Evolutionary conservation across 2,888 invertebrate species (phyloP).

Genomic region (Lithophane ornitopus): DNA sequence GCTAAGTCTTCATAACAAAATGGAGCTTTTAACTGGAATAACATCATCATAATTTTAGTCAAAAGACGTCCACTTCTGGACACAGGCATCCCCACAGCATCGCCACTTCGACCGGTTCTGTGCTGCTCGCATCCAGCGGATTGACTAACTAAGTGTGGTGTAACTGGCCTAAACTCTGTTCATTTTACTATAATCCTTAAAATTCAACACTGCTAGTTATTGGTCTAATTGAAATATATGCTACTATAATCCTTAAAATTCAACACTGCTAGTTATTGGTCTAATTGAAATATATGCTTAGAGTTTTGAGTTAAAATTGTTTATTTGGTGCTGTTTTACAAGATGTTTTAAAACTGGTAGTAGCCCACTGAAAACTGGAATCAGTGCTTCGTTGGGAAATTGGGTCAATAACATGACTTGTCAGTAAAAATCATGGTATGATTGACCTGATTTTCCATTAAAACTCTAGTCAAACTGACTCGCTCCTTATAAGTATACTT

Average conservation of each 20-base stretch:
- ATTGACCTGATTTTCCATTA: not conserved
- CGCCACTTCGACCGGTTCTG: no score
- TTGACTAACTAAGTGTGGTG: no score
- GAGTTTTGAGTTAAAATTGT: not conserved
- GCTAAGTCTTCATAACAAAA: no score
- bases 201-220: not conserved
- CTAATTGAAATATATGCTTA: not conserved
- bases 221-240: not conserved
- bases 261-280: not conserved
- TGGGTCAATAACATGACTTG: no score
- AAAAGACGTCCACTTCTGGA: no score
- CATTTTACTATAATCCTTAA: not conserved
- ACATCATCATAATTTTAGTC: no score
- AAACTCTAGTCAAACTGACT: not conserved
- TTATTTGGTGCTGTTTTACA: not conserved
- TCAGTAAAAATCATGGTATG: no score
- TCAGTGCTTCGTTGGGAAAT: no score
- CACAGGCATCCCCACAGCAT: no score
- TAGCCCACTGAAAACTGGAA: no score
- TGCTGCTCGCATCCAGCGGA: no score
- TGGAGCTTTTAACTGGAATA: not conserved
- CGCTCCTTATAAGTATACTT: not conserved
- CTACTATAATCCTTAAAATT: not conserved
- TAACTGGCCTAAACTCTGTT: not conserved
- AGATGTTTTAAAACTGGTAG: not conserved